These are phyloP conservation scores for Lepidocyrtoides sp. DNA, from an alignment of 2,888 invertebrate genomes.

Conservation along the genomic window DNA sequence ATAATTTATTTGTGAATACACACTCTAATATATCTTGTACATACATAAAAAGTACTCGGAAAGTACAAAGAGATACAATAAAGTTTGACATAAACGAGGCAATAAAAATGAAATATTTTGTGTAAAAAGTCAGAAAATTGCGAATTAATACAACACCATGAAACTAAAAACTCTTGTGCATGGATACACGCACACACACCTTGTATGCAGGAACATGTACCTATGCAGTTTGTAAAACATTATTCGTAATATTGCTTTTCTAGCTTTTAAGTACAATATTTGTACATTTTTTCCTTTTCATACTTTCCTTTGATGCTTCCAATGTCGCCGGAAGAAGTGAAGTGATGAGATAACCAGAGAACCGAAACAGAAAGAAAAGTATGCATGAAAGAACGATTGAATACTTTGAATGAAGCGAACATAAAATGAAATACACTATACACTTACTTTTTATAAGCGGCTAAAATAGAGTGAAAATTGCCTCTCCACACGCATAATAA, in stretches of 20 bases:
- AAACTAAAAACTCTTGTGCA: no score
- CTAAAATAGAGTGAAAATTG: slow-evolving; percentile 65
- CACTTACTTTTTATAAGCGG: slow-evolving; percentile 16
- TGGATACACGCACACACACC: neutral
- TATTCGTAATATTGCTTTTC: slow-evolving; percentile 30
- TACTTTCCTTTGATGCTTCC: slow-evolving; percentile 60
- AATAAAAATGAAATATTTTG: slow-evolving; percentile 74
- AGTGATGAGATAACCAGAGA: slow-evolving; percentile 53
- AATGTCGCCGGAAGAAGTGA: slow-evolving; percentile 73
- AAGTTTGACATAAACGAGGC: slow-evolving; percentile 46
- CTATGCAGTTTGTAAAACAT: no score
- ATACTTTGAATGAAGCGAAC: slow-evolving; percentile 11
- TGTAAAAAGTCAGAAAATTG: slow-evolving; percentile 48
- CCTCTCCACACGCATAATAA: slow-evolving; percentile 64
- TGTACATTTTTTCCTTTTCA: no score
- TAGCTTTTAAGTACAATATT: slow-evolving; percentile 36
- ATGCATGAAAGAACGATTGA: slow-evolving; percentile 72
- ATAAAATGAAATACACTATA: neutral
- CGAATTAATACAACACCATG: no score
- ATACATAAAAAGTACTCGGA: slow-evolving; percentile 55
- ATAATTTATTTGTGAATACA: no score
- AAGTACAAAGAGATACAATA: neutral
- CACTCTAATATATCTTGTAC: no score
- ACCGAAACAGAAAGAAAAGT: slow-evolving; percentile 53
- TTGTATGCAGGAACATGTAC: no score